phyloP scores from a whole-genome alignment of 1,140 invertebrate genomes.

The Heliothis subflexa region DNA sequence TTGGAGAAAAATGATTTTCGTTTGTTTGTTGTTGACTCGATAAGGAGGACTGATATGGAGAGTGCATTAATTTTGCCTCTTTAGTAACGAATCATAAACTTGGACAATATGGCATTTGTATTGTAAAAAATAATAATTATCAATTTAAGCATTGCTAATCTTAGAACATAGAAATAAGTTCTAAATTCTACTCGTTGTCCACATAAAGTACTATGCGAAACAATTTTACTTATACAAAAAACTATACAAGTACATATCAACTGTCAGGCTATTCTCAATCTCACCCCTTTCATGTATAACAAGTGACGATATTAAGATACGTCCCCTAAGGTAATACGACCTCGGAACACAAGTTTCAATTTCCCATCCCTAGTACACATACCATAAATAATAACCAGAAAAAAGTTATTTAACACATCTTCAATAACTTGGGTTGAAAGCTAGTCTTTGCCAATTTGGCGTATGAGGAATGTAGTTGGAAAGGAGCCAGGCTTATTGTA shows the following conservation, averaged over 20 bases:
- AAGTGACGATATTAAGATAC: not conserved
- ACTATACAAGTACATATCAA: not conserved
- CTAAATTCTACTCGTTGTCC: no score
- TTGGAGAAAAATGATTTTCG: not conserved
- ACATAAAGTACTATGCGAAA: no score
- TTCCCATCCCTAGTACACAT: not conserved
- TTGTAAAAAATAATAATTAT: no score
- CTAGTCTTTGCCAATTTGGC: slow-evolving; percentile 58
- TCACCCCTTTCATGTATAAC: slow-evolving; percentile 9
- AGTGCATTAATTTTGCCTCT: no score
- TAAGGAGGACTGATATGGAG: not conserved
- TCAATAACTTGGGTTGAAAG: slow-evolving; percentile 20
- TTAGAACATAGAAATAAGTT: no score
- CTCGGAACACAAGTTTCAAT: slow-evolving; percentile 13
- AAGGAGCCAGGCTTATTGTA: slow-evolving; percentile 63
- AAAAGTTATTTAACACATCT: slow-evolving; percentile 27
- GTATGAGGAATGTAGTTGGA: slow-evolving; percentile 65
- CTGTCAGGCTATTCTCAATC: not conserved
- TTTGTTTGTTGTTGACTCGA: not conserved
- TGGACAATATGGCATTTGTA: no score
- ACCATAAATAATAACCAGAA: slow-evolving; percentile 19
- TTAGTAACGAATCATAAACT: no score
- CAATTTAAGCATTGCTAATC: no score
- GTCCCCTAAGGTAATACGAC: slow-evolving; percentile 1
- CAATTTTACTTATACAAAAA: not conserved